Percentiles rank a stretch among this genome's conserved stretches.
phyloP scores from a whole-genome alignment of 1,140 invertebrate genomes.

The Acromyrmex echinatior region DNA sequence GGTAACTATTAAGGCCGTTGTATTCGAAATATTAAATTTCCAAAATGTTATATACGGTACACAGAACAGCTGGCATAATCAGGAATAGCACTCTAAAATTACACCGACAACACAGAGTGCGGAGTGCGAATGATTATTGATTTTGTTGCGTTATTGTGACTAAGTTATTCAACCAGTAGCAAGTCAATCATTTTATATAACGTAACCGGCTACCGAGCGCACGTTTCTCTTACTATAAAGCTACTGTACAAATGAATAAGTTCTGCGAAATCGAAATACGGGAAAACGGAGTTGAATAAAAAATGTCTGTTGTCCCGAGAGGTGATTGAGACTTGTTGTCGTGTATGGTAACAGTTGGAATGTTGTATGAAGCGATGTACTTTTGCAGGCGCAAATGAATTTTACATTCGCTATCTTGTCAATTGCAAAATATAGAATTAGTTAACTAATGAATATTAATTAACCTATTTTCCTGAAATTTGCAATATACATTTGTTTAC shows the following conservation, averaged over 20 bases:
- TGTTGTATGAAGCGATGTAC: neutral
- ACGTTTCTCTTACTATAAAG: neutral
- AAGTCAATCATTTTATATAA: slow-evolving; percentile 55
- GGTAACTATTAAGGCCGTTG: neutral
- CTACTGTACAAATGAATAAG: slow-evolving; percentile 16
- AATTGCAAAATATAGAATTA: neutral
- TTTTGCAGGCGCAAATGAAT: neutral
- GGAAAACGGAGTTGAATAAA: slow-evolving; percentile 28
- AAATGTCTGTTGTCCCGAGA: slow-evolving; percentile 11
- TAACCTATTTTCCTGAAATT: slow-evolving; percentile 1
- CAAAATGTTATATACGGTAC: slow-evolving; percentile 24
- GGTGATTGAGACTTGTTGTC: slow-evolving; percentile 8
- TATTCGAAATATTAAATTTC: slow-evolving; percentile 49
- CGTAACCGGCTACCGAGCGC: neutral
- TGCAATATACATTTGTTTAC: neutral
- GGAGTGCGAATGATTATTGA: slow-evolving; percentile 50
- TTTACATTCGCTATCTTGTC: neutral
- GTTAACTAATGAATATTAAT: slow-evolving; percentile 10
- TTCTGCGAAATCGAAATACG: slow-evolving; percentile 31
- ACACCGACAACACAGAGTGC: neutral
- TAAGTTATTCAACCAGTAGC: slow-evolving; percentile 51
- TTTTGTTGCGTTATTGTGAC: slow-evolving; percentile 47
- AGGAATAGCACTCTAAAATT: slow-evolving; percentile 14
- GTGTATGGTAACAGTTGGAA: neutral
- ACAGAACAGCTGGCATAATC: neutral